These are phyloP conservation scores for Steatornis caripensis DNA, from an alignment of 2,113 vertebrate species.

Conservation along the genomic window DNA sequence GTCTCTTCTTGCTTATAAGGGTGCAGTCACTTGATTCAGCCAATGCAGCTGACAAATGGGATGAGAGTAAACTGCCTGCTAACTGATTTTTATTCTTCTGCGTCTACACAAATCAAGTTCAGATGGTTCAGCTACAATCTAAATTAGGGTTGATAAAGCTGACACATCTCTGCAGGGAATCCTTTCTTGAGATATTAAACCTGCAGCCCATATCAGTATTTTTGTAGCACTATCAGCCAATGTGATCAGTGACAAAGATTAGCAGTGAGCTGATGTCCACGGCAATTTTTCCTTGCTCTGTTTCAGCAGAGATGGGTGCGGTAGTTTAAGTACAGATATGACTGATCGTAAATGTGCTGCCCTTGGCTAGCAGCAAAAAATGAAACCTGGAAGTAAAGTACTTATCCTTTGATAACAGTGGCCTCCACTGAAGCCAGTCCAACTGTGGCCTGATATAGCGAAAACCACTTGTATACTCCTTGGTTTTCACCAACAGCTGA, in stretches of 20 bases:
- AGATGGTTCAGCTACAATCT: constrained; percentile 37
- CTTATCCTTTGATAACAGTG: neutral
- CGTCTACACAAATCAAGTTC: constrained; percentile 39
- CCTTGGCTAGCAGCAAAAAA: neutral
- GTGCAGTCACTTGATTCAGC: constrained; percentile 14
- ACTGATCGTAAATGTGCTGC: neutral
- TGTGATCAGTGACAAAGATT: constrained; percentile 11
- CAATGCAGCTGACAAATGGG: neutral
- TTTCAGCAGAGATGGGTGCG: neutral
- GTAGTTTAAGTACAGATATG: neutral
- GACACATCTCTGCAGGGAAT: neutral
- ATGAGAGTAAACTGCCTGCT: neutral
- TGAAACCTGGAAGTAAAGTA: neutral
- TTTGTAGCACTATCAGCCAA: neutral
- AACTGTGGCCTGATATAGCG: neutral
- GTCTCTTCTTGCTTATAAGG: constrained; percentile 23
- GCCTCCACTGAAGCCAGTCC: neutral
- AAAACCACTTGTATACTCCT: neutral
- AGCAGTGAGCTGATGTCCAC: neutral
- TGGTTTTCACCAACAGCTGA: neutral
- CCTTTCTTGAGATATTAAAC: constrained; percentile 42
- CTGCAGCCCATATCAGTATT: neutral
- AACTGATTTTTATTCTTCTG: constrained; percentile 40
- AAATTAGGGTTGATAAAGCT: constrained; percentile 55
- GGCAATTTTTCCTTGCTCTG: neutral